Evolutionary conservation across 2,888 invertebrate genomes (phyloP).

Genomic region (Spodoptera littoralis): DNA sequence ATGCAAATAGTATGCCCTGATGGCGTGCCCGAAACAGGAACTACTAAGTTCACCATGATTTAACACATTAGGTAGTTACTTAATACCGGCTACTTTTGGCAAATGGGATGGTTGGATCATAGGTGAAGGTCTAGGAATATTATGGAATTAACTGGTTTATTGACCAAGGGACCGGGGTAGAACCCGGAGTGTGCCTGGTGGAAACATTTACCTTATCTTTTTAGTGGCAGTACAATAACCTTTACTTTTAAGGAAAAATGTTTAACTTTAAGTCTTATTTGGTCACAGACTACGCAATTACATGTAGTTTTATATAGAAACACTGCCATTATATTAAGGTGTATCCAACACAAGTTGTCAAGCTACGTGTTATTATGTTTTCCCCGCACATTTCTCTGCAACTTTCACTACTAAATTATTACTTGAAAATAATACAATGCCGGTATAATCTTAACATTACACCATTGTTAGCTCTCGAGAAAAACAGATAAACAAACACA

Average conservation of each 20-base stretch:
- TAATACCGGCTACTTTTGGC: background rate
- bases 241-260: no score
- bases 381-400: background rate
- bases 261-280: no score
- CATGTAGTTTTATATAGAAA: no score
- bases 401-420: no score
- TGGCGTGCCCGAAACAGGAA: constrained; percentile 8
- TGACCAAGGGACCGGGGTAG: background rate
- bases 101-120: constrained; percentile 2
- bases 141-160: constrained; percentile 3
- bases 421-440: no score
- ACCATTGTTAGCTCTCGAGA: constrained; percentile 13
- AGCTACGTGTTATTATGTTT: no score
- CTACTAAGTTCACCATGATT: constrained; percentile 13
- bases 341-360: no score
- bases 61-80: constrained; percentile 6
- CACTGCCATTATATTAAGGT: no score
- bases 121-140: constrained; percentile 1
- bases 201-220: no score
- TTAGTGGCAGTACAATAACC: no score
- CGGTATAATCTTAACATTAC: background rate
- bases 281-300: no score
- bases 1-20: constrained; percentile 15
- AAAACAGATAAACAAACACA: constrained; percentile 11
- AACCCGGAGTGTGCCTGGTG: no score